These are phyloP conservation scores for Rostratula benghalensis DNA, from an alignment of 2,113 vertebrate species.

Conservation along the genomic window DNA sequence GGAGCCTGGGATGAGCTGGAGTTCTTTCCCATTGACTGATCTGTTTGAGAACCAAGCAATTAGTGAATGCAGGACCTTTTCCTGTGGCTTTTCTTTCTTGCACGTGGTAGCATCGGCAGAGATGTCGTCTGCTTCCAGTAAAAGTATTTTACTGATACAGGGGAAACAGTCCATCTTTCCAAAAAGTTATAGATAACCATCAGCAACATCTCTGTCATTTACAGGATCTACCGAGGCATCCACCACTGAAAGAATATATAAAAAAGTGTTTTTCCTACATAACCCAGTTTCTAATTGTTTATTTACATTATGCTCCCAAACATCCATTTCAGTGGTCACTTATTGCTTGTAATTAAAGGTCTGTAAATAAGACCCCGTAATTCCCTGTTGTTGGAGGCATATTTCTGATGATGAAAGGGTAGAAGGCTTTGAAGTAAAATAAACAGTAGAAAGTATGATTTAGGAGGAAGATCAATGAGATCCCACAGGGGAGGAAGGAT, in stretches of 20 bases:
- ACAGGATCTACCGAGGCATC: background rate
- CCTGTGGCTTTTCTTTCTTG: background rate
- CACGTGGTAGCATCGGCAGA: background rate
- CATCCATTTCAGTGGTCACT: background rate
- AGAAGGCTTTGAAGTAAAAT: background rate
- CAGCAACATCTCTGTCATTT: background rate
- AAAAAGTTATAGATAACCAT: background rate
- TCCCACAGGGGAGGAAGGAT: background rate
- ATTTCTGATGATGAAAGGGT: background rate
- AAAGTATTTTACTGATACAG: background rate
- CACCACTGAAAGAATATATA: too few relatives aligned
- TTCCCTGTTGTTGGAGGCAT: background rate
- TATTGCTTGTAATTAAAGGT: background rate
- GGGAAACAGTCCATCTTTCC: background rate
- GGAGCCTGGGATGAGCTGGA: background rate
- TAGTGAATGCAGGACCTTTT: background rate
- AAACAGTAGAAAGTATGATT: background rate
- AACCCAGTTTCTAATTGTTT: background rate
- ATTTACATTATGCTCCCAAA: background rate
- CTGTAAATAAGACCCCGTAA: background rate
- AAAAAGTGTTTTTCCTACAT: background rate
- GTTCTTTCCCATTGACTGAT: background rate
- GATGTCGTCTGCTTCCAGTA: background rate
- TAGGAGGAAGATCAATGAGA: background rate
- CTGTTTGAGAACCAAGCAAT: background rate